Conservation (phyloP, 2,113 vertebrate genomes). For the Mugil cephalus region DNA sequence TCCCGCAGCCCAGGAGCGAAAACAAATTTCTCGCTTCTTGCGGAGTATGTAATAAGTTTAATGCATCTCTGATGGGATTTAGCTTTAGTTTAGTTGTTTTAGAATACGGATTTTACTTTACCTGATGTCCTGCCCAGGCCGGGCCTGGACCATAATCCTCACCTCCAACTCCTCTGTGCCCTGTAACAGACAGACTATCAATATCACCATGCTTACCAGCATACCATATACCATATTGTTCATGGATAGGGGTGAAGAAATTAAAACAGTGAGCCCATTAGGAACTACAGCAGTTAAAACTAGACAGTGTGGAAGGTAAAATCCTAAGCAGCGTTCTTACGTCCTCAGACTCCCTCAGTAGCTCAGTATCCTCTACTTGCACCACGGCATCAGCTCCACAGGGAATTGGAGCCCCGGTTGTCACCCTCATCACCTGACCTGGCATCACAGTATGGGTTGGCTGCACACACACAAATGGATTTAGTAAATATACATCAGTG, state of each 20-base stretch:
- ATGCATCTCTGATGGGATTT: neutral
- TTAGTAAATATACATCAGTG: too few relatives aligned
- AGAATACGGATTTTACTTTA: conserved; percentile 48
- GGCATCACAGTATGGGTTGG: conserved; percentile 99
- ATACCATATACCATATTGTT: neutral
- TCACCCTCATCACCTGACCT: conserved; percentile 98
- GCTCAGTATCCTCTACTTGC: conserved; percentile 98
- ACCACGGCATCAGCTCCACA: conserved; percentile 98
- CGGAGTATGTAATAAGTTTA: too few relatives aligned
- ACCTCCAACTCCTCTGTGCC: conserved; percentile 99
- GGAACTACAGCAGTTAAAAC: neutral
- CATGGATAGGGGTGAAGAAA: neutral
- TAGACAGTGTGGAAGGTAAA: too few relatives aligned
- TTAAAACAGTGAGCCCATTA: neutral
- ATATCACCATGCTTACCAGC: neutral
- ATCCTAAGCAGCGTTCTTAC: conserved; percentile 79
- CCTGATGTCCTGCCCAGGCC: conserved; percentile 99
- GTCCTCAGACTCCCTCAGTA: conserved; percentile 97
- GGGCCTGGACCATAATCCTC: conserved; percentile 96
- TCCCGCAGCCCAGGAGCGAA: too few relatives aligned
- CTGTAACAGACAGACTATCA: conserved; percentile 77
- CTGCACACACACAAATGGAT: conserved; percentile 71
- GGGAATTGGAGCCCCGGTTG: conserved; percentile 98
- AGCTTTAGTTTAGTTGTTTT: neutral
- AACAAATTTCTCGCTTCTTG: too few relatives aligned